Percentiles rank a stretch among this genome's conserved stretches.
Evolutionary conservation across 2,113 vertebrate genomes (phyloP).

Genomic region (Pitta sordida): DNA sequence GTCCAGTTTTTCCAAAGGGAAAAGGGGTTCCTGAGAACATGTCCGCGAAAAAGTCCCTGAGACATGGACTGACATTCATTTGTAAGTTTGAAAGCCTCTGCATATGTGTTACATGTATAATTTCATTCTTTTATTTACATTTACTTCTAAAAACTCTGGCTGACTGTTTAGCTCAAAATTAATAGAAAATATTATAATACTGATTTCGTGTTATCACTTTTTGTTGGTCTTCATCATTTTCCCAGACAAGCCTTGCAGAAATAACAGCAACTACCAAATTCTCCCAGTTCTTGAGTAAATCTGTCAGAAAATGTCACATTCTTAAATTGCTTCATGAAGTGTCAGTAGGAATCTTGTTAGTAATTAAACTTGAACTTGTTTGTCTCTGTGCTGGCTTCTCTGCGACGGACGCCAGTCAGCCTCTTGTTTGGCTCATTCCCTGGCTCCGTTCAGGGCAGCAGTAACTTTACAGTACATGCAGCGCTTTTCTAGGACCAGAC

Average conservation of each 20-base stretch:
- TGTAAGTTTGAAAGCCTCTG: background rate
- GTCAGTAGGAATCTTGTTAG: background rate
- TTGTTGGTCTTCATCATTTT: background rate
- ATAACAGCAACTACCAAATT: background rate
- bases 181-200: background rate
- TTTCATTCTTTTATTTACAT: background rate
- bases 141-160: background rate
- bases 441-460: background rate
- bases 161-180: background rate
- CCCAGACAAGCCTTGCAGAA: background rate
- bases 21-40: background rate
- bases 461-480: background rate
- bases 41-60: too few species aligned
- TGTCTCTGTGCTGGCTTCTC: background rate
- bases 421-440: background rate
- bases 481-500: background rate
- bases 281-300: background rate
- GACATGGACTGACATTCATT: background rate
- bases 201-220: background rate
- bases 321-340: background rate
- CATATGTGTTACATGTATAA: background rate
- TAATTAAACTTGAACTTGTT: background rate
- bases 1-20: conserved; percentile 30
- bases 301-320: background rate
- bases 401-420: rapidly evolving